Base-by-base conservation (phyloP, 2,888 invertebrate species). In the Ectobius pallidus region DNA sequence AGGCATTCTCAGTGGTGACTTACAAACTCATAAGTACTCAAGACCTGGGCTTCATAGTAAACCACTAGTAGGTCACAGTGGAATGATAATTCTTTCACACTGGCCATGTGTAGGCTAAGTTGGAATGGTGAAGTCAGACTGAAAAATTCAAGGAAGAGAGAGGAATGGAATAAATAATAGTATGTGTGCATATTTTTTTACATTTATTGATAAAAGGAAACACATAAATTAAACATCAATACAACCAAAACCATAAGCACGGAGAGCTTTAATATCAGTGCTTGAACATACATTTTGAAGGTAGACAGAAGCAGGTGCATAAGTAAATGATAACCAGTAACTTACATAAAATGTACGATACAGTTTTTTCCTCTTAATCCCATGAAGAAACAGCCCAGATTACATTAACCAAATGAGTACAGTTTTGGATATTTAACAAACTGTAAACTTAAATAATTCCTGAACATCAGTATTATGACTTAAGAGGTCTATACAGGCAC, bases 151-250 rank as follows among this genome's bases (percentile, higher is more conserved):
- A n/a, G n/a, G n/a, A n/a, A n/a, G n/a, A 34, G 34, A 34, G 11
- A 7, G 11, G 34, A 34, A 34, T 6, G 34, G 34, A 34, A 34
- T 11, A 34, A 34, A 7, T 34, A 34, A 34, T 7, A 34, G 6
- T 7, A 34, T 7, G 11, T 11, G 11, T 7, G 34, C 6, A 34
- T 34, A 22, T 1, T 30, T 58, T 58, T 20, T 58, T 2, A 58
- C 58, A 58, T 58, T 58, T 58, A 58, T 58, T 58, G 27, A 30
- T 58, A 58, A 30, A 58, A 58, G 58, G 55, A 55, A 55, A 55
- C 55, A 55, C 16, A 4, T n/a, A 2, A 14, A 14, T 16, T 27
- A n/a, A 30, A 58, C 58, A 58, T 58, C 14, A 58, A 58, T n/a
- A 58, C 58, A 58, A 58, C 58, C 30, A n/a, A 58, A 55, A 55